These are phyloP conservation scores for Gallirallus australis DNA, from an alignment of 2,797 vertebrate species.

Conservation along the genomic window DNA sequence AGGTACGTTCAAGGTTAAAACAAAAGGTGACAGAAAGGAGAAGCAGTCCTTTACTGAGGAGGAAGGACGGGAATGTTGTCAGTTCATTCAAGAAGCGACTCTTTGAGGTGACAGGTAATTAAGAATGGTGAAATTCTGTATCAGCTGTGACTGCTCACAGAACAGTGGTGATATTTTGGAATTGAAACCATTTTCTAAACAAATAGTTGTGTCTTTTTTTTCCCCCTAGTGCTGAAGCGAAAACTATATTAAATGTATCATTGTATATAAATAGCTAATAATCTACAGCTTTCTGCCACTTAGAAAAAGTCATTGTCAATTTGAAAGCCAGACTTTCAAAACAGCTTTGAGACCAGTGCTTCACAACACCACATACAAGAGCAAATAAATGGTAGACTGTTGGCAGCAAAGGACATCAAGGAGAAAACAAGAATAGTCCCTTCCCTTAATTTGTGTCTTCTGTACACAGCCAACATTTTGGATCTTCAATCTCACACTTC, in stretches of 20 bases:
- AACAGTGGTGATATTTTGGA: neutral
- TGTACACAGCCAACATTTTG: neutral
- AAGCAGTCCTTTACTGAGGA: conserved; percentile 86
- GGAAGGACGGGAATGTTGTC: conserved; percentile 83
- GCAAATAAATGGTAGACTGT: neutral
- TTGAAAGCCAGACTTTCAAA: neutral
- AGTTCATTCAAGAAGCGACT: conserved; percentile 86
- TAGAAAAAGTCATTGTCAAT: neutral
- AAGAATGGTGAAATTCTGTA: conserved; percentile 24
- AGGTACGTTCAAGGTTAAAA: conserved; percentile 88
- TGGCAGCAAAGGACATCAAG: neutral
- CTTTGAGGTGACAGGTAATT: conserved; percentile 86
- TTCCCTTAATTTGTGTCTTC: neutral
- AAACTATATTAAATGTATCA: neutral
- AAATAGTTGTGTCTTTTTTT: neutral
- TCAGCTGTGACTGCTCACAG: neutral
- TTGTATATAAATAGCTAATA: neutral
- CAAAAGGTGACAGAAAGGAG: conserved; percentile 87
- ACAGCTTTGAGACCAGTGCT: neutral
- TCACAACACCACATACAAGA: neutral
- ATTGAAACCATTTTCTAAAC: neutral
- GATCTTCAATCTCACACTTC: neutral
- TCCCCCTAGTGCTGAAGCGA: neutral
- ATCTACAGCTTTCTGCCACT: neutral
- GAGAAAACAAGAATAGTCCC: neutral